Conservation (phyloP, 2,888 invertebrate genomes). For the Malachius bipustulatus region DNA sequence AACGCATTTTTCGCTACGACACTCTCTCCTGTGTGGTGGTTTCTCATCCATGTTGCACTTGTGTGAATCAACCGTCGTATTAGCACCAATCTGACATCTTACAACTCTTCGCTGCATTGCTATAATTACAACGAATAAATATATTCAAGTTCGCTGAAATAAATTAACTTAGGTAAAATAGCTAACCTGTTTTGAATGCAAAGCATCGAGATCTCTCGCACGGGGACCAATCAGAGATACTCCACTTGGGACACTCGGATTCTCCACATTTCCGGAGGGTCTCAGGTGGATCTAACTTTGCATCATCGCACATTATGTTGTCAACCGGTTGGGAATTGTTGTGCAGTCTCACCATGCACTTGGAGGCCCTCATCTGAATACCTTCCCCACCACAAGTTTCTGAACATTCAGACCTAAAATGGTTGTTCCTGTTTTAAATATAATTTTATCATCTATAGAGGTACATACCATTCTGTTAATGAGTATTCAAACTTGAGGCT, state of each 20-base stretch:
- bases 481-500: slow-evolving; percentile 64
- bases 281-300: slow-evolving; percentile 51
- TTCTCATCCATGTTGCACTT: slow-evolving; percentile 60
- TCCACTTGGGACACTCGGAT: slow-evolving; percentile 63
- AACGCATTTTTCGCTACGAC: slow-evolving; percentile 70
- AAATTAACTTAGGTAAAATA: not conserved
- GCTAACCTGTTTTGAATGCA: slow-evolving; percentile 53
- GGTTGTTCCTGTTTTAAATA: too few species aligned
- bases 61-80: slow-evolving; percentile 26
- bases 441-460: too few species aligned
- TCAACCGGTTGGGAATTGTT: slow-evolving; percentile 49
- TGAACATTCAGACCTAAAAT: slow-evolving; percentile 72
- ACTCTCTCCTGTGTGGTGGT: slow-evolving; percentile 70
- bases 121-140: slow-evolving; percentile 28
- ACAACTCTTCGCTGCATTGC: slow-evolving; percentile 65
- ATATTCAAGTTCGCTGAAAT: not conserved
- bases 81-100: slow-evolving; percentile 42
- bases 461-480: slow-evolving; percentile 77
- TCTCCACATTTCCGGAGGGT: slow-evolving; percentile 54
- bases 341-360: slow-evolving; percentile 54
- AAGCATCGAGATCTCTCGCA: slow-evolving; percentile 66
- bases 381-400: slow-evolving; percentile 72
- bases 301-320: slow-evolving; percentile 56
- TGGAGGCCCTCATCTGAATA: slow-evolving; percentile 54
- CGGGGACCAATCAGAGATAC: slow-evolving; percentile 54